Evolutionary conservation across 2,888 invertebrate genomes (phyloP), one percentile per base, ranked within the genome.

Genomic region (Masnerella sp.): DNA sequence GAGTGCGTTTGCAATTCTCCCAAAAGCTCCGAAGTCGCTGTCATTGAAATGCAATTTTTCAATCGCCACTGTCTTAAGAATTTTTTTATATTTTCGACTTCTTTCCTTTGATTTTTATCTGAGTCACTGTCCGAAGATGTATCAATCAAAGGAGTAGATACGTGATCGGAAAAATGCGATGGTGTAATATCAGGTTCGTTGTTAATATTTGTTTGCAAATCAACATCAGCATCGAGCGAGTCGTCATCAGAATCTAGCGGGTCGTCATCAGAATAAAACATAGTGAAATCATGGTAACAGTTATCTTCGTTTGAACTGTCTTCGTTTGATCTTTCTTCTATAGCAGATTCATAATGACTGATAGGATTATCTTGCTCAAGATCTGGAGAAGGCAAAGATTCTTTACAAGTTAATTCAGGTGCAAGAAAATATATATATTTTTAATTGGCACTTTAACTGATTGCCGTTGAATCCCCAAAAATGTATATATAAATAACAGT

Each of bases 271-370:
- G 49, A 49, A 49, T 49, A 3, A 14, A 18, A 17, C 4, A 4
- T n/a, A 12, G 2, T 36, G 7, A 51, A 36, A 34, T 51, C 51
- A 20, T 36, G 14, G 11, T 51, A 14, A 34, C 34, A 34, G 22
- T 51, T 51, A n/a, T 49, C 49, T 15, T 54, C 54, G 7, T 54
- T 28, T 36, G 52, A 49, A 32, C 30, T 32, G 9, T 49, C 15
- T n/a, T n/a, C n/a, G n/a, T n/a, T n/a, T 20, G 20, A 42, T 9
- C 18, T 4, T 30, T 30, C 30, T 30, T 30, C 30, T 30, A 30
- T 7, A 25, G 25, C 25, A 7, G 25, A 7, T 4, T 25, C 25
- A 25, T 25, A 25, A 25, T 25, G 25, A 25, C 25, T 25, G 4
- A 25, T 25, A 25, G 4, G 25, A 25, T 25, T 25, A 25, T 25